These are phyloP conservation scores for Zaprionus nigranus DNA, from an alignment of 1,140 invertebrate genomes.

Conservation along the genomic window DNA sequence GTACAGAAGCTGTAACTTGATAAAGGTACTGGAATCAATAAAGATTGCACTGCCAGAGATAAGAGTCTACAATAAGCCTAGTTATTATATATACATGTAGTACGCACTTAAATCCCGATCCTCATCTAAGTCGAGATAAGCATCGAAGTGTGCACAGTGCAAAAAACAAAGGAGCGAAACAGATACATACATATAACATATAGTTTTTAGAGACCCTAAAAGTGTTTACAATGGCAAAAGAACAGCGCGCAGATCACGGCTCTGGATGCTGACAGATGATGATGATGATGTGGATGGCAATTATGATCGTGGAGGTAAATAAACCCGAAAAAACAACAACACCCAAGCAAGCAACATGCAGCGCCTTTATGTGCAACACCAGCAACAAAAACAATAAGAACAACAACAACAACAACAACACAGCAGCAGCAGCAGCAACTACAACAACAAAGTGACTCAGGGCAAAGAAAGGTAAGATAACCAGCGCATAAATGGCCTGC, in stretches of 20 bases:
- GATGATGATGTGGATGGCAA: constrained; percentile 21
- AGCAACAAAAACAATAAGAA: constrained; percentile 17
- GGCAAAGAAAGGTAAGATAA: constrained; percentile 59
- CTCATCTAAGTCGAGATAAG: constrained; percentile 55
- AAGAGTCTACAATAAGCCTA: constrained; percentile 12
- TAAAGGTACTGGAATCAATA: constrained; percentile 40
- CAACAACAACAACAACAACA: too few relatives aligned
- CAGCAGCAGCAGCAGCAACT: too few relatives aligned
- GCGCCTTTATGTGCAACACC: constrained; percentile 48
- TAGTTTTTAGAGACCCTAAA: constrained; percentile 16
- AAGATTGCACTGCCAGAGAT: constrained; percentile 11
- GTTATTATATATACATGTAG: constrained; percentile 29
- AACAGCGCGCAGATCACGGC: constrained; percentile 49
- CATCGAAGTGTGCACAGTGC: constrained; percentile 56
- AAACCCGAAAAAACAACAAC: constrained; percentile 40
- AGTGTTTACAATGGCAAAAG: constrained; percentile 53
- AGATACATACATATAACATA: constrained; percentile 14
- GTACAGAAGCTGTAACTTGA: constrained; percentile 32
- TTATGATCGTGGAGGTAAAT: constrained; percentile 57
- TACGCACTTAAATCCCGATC: constrained; percentile 14
- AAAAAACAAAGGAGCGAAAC: constrained; percentile 34
- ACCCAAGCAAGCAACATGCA: constrained; percentile 50
- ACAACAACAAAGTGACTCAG: constrained; percentile 57
- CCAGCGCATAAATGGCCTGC: constrained; percentile 55
- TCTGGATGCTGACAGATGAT: constrained; percentile 15